These are phyloP conservation scores for Acipenser ruthenus DNA, from an alignment of 2,797 vertebrate genomes.

Conservation along the genomic window DNA sequence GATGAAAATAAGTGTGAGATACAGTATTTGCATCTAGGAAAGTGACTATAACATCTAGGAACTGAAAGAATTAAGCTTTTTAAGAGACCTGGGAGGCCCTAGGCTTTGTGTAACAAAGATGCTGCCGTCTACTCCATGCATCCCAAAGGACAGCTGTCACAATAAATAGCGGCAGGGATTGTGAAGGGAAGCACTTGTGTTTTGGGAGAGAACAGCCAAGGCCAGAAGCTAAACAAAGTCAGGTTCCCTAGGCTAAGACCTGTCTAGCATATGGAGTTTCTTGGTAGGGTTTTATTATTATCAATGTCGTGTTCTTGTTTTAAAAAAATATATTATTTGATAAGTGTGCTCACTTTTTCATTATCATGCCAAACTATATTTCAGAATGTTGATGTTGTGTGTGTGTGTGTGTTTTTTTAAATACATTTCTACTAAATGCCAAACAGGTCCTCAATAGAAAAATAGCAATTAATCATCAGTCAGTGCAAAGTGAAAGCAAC, in stretches of 20 bases:
- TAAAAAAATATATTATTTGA: too few species aligned
- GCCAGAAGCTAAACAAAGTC: constrained; percentile 4
- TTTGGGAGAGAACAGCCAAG: constrained; percentile 13
- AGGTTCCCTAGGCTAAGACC: background rate
- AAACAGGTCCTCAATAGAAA: constrained; percentile 38
- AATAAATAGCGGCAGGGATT: constrained; percentile 23
- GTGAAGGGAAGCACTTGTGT: constrained; percentile 10
- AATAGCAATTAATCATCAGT: constrained; percentile 67
- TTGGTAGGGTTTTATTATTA: too few species aligned
- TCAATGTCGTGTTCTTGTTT: too few species aligned
- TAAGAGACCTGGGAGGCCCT: constrained; percentile 24
- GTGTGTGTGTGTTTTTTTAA: constrained; percentile 33
- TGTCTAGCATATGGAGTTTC: too few species aligned
- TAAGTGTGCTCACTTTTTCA: too few species aligned
- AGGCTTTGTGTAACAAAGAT: constrained; percentile 28
- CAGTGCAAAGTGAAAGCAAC: constrained; percentile 35
- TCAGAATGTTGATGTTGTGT: constrained; percentile 9
- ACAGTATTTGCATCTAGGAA: background rate
- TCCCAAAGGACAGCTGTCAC: constrained; percentile 34
- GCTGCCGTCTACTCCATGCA: constrained; percentile 21
- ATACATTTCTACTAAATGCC: constrained; percentile 50
- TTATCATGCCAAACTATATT: constrained; percentile 31
- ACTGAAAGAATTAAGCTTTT: constrained; percentile 24
- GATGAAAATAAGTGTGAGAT: background rate
- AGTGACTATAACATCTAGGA: constrained; percentile 11